Base-by-base conservation (phyloP, 2,113 vertebrate genomes). In the Mormyrus lacerda region DNA sequence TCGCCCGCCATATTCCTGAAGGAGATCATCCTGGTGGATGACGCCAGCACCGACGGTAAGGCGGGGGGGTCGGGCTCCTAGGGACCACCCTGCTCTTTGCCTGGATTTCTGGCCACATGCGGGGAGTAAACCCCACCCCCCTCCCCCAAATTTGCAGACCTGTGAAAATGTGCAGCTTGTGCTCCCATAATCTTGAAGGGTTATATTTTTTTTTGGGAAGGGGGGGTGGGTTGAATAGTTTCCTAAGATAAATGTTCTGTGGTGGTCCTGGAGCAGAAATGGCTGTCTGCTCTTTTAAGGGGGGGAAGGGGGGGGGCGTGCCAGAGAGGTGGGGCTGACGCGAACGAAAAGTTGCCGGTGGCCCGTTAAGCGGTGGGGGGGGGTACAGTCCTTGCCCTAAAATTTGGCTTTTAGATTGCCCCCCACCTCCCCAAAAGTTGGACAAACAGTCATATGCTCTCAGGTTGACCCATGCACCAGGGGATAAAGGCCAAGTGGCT, bases 21-120 rank as follows among this genome's bases (percentile, higher is more conserved):
- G 92, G 98, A 99, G 95, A 96, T 99, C 92, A 98, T 99, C 95
- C 94, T 99, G 93, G 98, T 99, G 94, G 98, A 99, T 87, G 98
- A 99, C 91, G 98, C 98, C 94, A 99, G 98, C 91, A 92, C 93
- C 90, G 98, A 99, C 88, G 98, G 98, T 99, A 97, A 97, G 92
- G 65, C 88, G n/a, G 42, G 90, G 39, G 39, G 88, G 48, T n/a
- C 3, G 55, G 17, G 69, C 73, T 79, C 73, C 13, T 90, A 79
- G 35, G 87, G 91, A 91, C 90, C 76, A 87, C 85, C 91, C 42
- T 58, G 73, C 89, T 89, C 61, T 90, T 87, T 88, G 90, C 53
- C 91, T 90, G 27, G 42, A 90, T 94, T 93, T 94, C 89, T 87
- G 90, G 90, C 10, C 53, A 90, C 90, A 91, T 91, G 92, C 88